These are phyloP conservation scores for Azemiops feae DNA, from an alignment of 2,113 vertebrate species.

Conservation along the genomic window DNA sequence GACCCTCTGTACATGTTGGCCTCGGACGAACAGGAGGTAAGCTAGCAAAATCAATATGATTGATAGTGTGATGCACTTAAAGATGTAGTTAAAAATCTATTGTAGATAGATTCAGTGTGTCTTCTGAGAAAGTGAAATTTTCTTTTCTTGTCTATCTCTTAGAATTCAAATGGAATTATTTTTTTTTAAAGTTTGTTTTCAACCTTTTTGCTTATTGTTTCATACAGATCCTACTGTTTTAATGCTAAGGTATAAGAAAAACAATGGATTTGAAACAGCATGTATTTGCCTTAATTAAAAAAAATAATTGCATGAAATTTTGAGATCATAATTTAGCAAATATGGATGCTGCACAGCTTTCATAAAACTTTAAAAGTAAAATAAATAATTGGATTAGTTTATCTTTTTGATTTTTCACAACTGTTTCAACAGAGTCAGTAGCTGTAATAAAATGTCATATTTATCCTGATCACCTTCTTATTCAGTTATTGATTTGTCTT, in stretches of 20 bases:
- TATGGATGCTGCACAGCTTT: slow-evolving; percentile 2
- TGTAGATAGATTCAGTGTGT: background rate
- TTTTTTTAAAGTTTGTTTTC: slow-evolving; percentile 39
- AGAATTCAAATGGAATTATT: background rate
- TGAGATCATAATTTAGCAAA: background rate
- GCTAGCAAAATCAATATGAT: slow-evolving; percentile 15
- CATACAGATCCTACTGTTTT: background rate
- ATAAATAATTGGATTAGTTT: background rate
- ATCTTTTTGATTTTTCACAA: background rate
- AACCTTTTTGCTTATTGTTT: slow-evolving; percentile 42
- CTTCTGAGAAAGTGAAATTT: slow-evolving; percentile 25
- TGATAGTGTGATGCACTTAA: background rate
- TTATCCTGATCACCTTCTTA: background rate
- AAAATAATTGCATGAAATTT: slow-evolving; percentile 19
- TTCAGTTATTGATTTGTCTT: background rate
- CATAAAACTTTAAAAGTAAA: background rate
- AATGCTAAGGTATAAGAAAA: slow-evolving; percentile 31
- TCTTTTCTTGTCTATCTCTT: slow-evolving; percentile 29
- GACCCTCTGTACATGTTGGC: slow-evolving; percentile 91
- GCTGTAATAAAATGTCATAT: background rate
- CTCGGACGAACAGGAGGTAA: slow-evolving; percentile 92
- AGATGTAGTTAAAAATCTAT: slow-evolving; percentile 13
- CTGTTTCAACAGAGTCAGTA: background rate
- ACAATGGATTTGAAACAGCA: slow-evolving; percentile 1
- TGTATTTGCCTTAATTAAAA: slow-evolving; percentile 19